Percentiles rank a stretch among this genome's conserved stretches.
phyloP scores from a whole-genome alignment of 2,797 vertebrate species.

The Eptatretus atami region DNA sequence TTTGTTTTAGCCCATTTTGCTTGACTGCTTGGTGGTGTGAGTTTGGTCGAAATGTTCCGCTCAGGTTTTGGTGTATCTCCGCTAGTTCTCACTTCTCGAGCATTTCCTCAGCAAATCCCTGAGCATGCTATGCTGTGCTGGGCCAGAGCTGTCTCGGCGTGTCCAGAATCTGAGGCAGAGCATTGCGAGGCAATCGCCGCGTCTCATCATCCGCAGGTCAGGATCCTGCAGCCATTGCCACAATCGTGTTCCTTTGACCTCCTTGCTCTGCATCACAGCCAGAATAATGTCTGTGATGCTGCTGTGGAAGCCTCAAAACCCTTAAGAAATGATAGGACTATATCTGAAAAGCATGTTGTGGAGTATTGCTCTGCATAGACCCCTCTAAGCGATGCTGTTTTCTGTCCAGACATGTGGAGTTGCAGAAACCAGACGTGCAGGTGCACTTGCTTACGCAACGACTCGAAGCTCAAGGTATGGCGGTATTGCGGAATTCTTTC shows the following conservation, averaged over 20 bases:
- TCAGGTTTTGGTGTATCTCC: constrained; percentile 9
- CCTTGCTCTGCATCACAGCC: too few relatives aligned
- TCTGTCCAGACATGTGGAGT: constrained; percentile 32
- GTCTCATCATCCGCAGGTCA: constrained; percentile 58
- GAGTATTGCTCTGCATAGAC: too few relatives aligned
- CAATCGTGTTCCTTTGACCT: too few relatives aligned
- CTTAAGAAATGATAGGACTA: too few relatives aligned
- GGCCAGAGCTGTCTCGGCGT: constrained; percentile 19
- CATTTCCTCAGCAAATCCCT: constrained; percentile 60
- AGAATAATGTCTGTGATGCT: too few relatives aligned
- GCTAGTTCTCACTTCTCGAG: constrained; percentile 52
- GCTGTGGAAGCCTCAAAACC: too few relatives aligned
- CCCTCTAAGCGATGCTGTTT: not conserved
- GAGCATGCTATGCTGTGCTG: constrained; percentile 48
- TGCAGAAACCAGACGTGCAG: constrained; percentile 29
- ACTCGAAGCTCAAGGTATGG: constrained; percentile 40
- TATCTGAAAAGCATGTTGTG: too few relatives aligned
- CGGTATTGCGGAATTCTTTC: not conserved
- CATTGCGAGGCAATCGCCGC: constrained; percentile 44
- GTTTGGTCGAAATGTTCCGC: too few relatives aligned
- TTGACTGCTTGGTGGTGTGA: too few relatives aligned
- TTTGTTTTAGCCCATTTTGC: too few relatives aligned
- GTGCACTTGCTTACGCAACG: constrained; percentile 25
- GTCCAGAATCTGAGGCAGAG: constrained; percentile 18
- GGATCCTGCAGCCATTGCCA: not conserved